A percentile compares a stretch with the other conserved stretches of the same genome.
Conservation (phyloP, 1,140 invertebrate genomes). For the Proctacanthus coquilletti region DNA sequence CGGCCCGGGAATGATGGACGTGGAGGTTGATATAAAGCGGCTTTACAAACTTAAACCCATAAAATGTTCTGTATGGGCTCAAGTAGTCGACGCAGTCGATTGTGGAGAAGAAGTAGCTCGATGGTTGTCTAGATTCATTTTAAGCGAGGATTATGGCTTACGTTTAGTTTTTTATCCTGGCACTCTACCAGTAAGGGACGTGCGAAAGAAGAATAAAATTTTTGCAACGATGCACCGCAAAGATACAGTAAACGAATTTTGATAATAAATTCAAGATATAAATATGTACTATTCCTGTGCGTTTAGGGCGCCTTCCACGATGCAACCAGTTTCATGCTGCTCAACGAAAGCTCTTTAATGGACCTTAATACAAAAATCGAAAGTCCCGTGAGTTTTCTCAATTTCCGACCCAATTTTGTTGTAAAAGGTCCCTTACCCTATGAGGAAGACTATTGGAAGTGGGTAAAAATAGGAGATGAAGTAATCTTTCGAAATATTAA, state of each 20-base stretch:
- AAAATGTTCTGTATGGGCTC: constrained; percentile 29
- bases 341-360: constrained; percentile 44
- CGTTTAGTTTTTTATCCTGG: constrained; percentile 36
- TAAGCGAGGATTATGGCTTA: constrained; percentile 33
- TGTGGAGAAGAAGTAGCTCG: constrained; percentile 39
- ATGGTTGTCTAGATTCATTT: constrained; percentile 38
- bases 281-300: neutral
- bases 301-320: constrained; percentile 41
- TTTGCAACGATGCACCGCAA: constrained; percentile 4
- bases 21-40: constrained; percentile 27
- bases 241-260: constrained; percentile 8
- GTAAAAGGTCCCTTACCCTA: constrained; percentile 42
- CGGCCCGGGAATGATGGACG: constrained; percentile 32
- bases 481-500: constrained; percentile 43
- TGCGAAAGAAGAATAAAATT: constrained; percentile 2
- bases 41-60: constrained; percentile 23
- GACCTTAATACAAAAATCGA: constrained; percentile 42
- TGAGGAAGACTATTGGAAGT: constrained; percentile 53
- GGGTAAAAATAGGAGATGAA: constrained; percentile 45
- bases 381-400: constrained; percentile 33
- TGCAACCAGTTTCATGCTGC: constrained; percentile 38
- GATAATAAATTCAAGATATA: too few species aligned
- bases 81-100: constrained; percentile 32
- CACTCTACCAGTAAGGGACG: constrained; percentile 19
- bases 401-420: constrained; percentile 53